Percentiles rank a stretch among this genome's conserved stretches.
Conservation (phyloP, 2,113 vertebrate species). For the Protobothrops mucrosquamatus region DNA sequence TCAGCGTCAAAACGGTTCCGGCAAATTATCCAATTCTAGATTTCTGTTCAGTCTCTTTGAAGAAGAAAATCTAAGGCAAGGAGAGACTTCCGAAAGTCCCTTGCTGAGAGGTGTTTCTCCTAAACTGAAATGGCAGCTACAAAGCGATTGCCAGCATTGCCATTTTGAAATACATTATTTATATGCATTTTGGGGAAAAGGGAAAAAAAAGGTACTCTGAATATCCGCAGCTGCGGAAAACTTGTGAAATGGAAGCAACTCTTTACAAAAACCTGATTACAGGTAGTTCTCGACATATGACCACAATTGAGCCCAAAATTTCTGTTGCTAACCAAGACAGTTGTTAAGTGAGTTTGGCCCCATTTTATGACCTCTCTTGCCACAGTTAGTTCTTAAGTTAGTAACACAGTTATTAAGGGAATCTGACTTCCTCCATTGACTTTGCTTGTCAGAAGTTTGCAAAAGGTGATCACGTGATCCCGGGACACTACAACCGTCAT, state of each 20-base stretch:
- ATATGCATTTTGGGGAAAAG: slow-evolving; percentile 22
- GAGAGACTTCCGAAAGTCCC: slow-evolving; percentile 42
- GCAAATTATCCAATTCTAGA: slow-evolving; percentile 52
- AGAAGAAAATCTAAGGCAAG: slow-evolving; percentile 49
- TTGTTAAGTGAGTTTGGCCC: neutral
- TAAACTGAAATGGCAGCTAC: slow-evolving; percentile 61
- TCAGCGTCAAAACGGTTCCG: slow-evolving; percentile 39
- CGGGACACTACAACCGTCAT: too few species aligned
- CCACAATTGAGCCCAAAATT: neutral
- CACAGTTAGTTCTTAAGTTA: too few species aligned
- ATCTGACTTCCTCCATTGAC: neutral
- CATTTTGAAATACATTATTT: slow-evolving; percentile 59
- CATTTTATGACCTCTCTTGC: neutral
- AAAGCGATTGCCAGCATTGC: slow-evolving; percentile 52
- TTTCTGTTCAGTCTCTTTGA: slow-evolving; percentile 43
- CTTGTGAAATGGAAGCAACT: slow-evolving; percentile 56
- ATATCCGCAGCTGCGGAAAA: slow-evolving; percentile 55
- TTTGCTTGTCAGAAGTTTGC: too few species aligned
- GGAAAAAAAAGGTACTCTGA: slow-evolving; percentile 38
- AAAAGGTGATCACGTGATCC: too few species aligned
- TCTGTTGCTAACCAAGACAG: neutral
- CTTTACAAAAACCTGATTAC: slow-evolving; percentile 35
- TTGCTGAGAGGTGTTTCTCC: slow-evolving; percentile 54
- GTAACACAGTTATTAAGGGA: neutral
- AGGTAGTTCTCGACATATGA: neutral